These are phyloP conservation scores for Rhagoletis zephyria DNA, from an alignment of 1,140 invertebrate species.

Conservation along the genomic window DNA sequence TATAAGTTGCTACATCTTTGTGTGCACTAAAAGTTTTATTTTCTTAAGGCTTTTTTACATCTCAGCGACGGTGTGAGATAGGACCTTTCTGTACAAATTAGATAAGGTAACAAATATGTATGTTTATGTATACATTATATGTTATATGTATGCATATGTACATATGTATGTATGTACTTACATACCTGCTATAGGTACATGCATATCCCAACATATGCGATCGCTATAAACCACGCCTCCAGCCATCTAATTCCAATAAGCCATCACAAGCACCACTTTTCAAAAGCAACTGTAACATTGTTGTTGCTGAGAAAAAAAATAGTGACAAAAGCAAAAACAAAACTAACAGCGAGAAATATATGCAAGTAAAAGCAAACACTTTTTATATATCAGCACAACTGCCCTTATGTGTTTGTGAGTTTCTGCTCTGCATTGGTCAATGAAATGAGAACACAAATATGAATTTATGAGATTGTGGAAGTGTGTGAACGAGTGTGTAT, in stretches of 20 bases:
- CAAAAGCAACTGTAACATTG: background rate
- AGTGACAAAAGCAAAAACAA: background rate
- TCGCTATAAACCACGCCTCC: constrained; percentile 34
- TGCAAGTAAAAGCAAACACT: background rate
- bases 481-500: constrained; percentile 29
- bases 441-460: constrained; percentile 66
- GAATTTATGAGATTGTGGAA: background rate
- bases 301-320: constrained; percentile 15
- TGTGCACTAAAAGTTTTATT: too few species aligned
- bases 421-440: constrained; percentile 72
- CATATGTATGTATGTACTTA: too few species aligned
- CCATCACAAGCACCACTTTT: background rate
- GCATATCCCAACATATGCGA: background rate
- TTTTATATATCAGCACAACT: background rate
- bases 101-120: too few species aligned
- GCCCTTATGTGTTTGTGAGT: constrained; percentile 32
- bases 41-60: too few species aligned
- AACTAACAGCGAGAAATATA: background rate
- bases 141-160: background rate
- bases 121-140: background rate
- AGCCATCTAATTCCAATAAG: constrained; percentile 36
- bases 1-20: too few species aligned
- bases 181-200: too few species aligned
- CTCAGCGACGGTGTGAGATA: too few species aligned
- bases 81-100: too few species aligned